Conservation (phyloP, 2,113 vertebrate genomes). For the Henicopernis longicauda region DNA sequence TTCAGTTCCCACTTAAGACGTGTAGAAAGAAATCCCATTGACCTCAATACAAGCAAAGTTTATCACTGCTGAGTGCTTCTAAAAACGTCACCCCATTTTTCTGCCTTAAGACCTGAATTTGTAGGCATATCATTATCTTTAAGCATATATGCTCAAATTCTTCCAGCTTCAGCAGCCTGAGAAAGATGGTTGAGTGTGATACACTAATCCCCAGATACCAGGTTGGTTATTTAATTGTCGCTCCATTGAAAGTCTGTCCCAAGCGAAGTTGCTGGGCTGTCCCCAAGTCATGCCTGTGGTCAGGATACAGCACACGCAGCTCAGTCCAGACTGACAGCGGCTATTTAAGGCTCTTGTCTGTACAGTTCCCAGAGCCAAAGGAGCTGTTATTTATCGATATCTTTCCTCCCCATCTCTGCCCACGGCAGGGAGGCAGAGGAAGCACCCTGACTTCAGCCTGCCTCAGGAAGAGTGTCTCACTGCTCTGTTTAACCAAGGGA, state of each 20-base stretch:
- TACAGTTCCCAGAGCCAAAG: no score
- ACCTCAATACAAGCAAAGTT: background rate
- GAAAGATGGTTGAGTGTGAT: fast-evolving
- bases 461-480: background rate
- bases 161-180: background rate
- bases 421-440: background rate
- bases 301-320: background rate
- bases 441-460: background rate
- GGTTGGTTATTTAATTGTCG: fast-evolving
- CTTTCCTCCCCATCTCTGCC: background rate
- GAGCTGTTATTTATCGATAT: fast-evolving
- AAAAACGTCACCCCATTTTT: constrained; percentile 11
- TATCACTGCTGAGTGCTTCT: background rate
- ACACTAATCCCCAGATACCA: fast-evolving
- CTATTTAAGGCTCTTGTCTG: background rate
- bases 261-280: background rate
- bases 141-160: background rate
- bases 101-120: background rate
- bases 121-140: background rate
- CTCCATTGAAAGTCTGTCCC: background rate
- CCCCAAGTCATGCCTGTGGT: background rate
- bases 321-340: background rate
- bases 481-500: background rate
- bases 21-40: constrained; percentile 34
- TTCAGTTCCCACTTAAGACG: constrained; percentile 7